Percentiles rank a stretch among this genome's conserved stretches.
These are phyloP conservation scores for Erebia ligea DNA, from an alignment of 2,888 invertebrate genomes.

Conservation along the genomic window DNA sequence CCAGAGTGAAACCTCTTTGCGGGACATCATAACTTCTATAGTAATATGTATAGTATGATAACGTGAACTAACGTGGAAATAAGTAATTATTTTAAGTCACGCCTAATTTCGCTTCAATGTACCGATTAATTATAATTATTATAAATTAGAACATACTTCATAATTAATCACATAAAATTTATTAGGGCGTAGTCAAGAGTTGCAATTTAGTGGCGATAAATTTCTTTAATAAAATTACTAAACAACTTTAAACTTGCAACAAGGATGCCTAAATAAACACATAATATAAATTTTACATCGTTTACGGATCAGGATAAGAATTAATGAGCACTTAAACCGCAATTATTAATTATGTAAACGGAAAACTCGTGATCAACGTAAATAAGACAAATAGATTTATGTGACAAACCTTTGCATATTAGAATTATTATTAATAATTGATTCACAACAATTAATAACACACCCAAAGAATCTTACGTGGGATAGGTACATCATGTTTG, in stretches of 20 bases:
- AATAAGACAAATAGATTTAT: conserved; percentile 41
- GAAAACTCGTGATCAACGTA: conserved; percentile 55
- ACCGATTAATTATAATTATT: conserved; percentile 10
- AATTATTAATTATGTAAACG: conserved; percentile 71
- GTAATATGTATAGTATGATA: background rate
- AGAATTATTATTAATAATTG: background rate
- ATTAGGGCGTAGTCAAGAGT: conserved; percentile 4
- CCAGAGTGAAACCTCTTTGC: too few species aligned
- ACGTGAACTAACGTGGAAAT: background rate
- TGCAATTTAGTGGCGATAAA: conserved; percentile 6
- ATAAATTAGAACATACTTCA: background rate
- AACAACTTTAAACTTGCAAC: background rate
- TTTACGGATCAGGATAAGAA: conserved; percentile 49
- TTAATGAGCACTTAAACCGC: conserved; percentile 43
- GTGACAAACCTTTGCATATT: background rate
- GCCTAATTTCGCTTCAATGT: conserved; percentile 7
- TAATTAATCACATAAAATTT: conserved; percentile 7
- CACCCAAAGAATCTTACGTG: background rate
- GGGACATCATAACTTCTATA: too few species aligned
- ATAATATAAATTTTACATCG: background rate
- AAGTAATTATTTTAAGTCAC: conserved; percentile 1
- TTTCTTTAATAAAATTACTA: conserved; percentile 4
- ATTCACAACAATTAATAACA: conserved; percentile 1
- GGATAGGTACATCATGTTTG: too few species aligned
- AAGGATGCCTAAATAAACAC: background rate